phyloP scores from a whole-genome alignment of 2,113 vertebrate genomes.

The Myotis brandtii region DNA sequence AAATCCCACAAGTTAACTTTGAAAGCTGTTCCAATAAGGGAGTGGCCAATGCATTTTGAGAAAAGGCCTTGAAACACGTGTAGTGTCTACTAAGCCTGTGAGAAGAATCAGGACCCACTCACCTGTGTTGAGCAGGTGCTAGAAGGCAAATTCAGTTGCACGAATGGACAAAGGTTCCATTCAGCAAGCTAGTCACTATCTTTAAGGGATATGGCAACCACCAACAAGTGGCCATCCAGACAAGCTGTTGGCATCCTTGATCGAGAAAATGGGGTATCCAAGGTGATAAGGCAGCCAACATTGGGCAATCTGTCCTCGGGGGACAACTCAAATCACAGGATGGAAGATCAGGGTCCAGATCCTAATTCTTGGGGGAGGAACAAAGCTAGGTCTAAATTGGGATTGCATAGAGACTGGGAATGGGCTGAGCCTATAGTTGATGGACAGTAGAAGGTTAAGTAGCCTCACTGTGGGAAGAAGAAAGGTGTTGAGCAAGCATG shows the following conservation, averaged over 20 bases:
- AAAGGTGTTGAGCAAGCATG: not conserved
- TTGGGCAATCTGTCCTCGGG: not conserved
- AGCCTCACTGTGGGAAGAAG: not conserved
- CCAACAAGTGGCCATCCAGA: not conserved
- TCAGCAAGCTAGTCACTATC: not conserved
- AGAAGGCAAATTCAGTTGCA: not conserved
- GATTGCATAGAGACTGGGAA: not conserved
- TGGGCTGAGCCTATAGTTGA: not conserved
- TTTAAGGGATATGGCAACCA: not conserved
- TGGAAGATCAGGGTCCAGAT: not conserved
- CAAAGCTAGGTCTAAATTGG: not conserved
- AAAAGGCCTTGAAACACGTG: not conserved
- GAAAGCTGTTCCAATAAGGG: not conserved
- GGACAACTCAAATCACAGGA: not conserved
- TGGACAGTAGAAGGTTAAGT: not conserved
- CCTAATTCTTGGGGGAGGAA: not conserved
- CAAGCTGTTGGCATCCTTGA: not conserved
- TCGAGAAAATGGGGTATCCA: not conserved
- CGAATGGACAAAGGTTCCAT: not conserved
- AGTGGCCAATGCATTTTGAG: not conserved
- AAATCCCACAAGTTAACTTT: constrained; percentile 31
- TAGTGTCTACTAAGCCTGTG: not conserved
- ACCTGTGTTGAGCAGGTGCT: not conserved
- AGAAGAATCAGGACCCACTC: not conserved
- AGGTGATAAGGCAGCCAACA: not conserved